Conservation (phyloP, 1,140 invertebrate species). For the Arctopsyche grandis region DNA sequence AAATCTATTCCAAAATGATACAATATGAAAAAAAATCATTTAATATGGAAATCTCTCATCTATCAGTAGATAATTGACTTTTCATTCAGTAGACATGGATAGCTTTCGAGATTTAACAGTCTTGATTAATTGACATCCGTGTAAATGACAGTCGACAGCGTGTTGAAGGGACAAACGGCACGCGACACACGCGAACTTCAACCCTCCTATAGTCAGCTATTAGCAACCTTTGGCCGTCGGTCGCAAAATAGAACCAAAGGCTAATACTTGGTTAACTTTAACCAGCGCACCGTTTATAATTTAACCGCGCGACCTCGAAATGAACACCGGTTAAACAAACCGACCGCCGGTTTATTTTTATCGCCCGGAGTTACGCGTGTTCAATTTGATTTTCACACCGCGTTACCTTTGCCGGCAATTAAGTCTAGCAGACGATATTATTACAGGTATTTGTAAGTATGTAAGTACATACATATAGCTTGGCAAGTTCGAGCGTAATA, state of each 20-base stretch:
- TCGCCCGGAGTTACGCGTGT: not conserved
- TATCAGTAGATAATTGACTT: too few relatives aligned
- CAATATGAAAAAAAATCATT: too few relatives aligned
- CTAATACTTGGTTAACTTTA: too few relatives aligned
- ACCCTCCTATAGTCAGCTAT: not conserved
- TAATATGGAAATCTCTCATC: too few relatives aligned
- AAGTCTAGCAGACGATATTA: not conserved
- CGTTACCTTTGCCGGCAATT: slow-evolving; percentile 31
- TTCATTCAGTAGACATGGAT: not conserved
- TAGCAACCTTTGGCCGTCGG: not conserved
- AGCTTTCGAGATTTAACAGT: slow-evolving; percentile 27
- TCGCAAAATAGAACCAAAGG: too few relatives aligned
- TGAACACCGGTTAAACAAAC: not conserved
- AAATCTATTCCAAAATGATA: too few relatives aligned
- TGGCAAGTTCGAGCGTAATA: not conserved
- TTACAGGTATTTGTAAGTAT: not conserved
- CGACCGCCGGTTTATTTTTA: slow-evolving; percentile 23
- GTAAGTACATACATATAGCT: not conserved
- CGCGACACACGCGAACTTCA: slow-evolving; percentile 17
- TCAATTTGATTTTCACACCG: slow-evolving; percentile 33
- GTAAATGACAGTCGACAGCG: slow-evolving; percentile 5
- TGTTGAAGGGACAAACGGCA: not conserved
- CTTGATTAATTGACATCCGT: slow-evolving; percentile 14
- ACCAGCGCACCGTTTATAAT: too few relatives aligned
- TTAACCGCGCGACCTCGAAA: not conserved